Percentiles rank a stretch among this genome's conserved stretches.
Conservation (phyloP, 1,140 invertebrate species). For the Macrosteles quadrilineatus region DNA sequence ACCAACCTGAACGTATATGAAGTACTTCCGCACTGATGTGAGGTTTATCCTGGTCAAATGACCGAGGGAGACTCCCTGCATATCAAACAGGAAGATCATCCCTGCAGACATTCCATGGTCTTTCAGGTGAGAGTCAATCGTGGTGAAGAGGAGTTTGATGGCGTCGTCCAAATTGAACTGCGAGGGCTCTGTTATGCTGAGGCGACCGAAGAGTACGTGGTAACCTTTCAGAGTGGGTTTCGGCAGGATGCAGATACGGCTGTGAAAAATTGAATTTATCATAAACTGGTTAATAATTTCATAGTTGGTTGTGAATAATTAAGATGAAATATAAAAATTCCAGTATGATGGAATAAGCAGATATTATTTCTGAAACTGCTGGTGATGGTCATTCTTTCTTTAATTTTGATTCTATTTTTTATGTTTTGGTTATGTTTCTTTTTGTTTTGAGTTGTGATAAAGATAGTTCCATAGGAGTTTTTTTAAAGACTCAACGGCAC, state of each 20-base stretch:
- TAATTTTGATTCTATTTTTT: too few relatives aligned
- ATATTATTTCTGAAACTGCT: slow-evolving; percentile 14
- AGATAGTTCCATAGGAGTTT: neutral
- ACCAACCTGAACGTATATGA: slow-evolving; percentile 64
- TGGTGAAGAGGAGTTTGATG: slow-evolving; percentile 63
- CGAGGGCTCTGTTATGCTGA: slow-evolving; percentile 58
- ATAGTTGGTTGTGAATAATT: too few relatives aligned
- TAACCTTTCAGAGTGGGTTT: slow-evolving; percentile 60
- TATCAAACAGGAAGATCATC: slow-evolving; percentile 64
- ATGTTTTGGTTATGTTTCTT: neutral
- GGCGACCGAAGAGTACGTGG: slow-evolving; percentile 57
- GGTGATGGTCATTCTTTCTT: too few relatives aligned
- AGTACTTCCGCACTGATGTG: slow-evolving; percentile 59
- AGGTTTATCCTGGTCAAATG: slow-evolving; percentile 61
- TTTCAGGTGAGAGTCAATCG: slow-evolving; percentile 59
- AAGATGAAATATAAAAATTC: neutral
- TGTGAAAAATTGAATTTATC: too few relatives aligned
- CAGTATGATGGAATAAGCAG: neutral
- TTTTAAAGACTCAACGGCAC: too few relatives aligned
- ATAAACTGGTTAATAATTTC: too few relatives aligned
- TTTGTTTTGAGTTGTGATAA: neutral
- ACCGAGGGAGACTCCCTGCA: slow-evolving; percentile 61
- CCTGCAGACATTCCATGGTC: slow-evolving; percentile 44
- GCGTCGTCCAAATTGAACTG: slow-evolving; percentile 61
- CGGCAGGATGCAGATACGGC: slow-evolving; percentile 47